These are phyloP conservation scores for Corydoras sp. DNA, from an alignment of 2,113 vertebrate species.

Conservation along the genomic window DNA sequence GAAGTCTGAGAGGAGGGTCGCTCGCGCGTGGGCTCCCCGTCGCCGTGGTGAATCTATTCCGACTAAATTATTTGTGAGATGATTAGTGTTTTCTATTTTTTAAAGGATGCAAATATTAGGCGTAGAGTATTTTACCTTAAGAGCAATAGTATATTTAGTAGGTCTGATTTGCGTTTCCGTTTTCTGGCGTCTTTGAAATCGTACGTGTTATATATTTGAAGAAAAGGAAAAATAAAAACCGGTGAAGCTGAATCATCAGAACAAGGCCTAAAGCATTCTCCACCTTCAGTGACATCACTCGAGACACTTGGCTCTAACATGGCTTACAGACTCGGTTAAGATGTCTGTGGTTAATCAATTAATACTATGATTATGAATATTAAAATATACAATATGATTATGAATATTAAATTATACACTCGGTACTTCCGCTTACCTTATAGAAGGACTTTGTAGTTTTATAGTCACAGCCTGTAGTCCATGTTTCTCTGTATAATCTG, in stretches of 20 bases:
- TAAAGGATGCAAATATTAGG: slow-evolving; percentile 24
- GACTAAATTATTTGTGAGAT: slow-evolving; percentile 25
- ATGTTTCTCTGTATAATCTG: too few relatives aligned
- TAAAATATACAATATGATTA: too few relatives aligned
- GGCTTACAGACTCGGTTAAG: too few relatives aligned
- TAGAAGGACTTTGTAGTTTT: too few relatives aligned
- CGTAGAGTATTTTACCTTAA: slow-evolving; percentile 39
- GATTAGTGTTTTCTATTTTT: slow-evolving; percentile 22
- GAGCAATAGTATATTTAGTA: slow-evolving; percentile 46
- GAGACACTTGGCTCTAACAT: too few relatives aligned
- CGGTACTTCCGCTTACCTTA: too few relatives aligned
- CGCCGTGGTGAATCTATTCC: slow-evolving; percentile 21
- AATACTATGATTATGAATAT: too few relatives aligned
- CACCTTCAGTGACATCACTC: too few relatives aligned
- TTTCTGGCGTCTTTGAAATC: slow-evolving; percentile 29
- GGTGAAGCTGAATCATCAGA: slow-evolving; percentile 15
- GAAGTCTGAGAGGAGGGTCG: slow-evolving; percentile 3
- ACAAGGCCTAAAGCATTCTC: too few relatives aligned
- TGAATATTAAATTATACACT: too few relatives aligned
- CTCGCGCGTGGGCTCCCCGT: slow-evolving; percentile 11
- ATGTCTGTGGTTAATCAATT: too few relatives aligned
- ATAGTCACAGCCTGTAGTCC: too few relatives aligned
- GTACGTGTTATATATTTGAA: slow-evolving; percentile 36
- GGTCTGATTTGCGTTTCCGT: slow-evolving; percentile 35
- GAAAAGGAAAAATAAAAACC: slow-evolving; percentile 12